phyloP scores from a whole-genome alignment of 64 coral and sea anemone species.

The Anthopleura sola region DNA sequence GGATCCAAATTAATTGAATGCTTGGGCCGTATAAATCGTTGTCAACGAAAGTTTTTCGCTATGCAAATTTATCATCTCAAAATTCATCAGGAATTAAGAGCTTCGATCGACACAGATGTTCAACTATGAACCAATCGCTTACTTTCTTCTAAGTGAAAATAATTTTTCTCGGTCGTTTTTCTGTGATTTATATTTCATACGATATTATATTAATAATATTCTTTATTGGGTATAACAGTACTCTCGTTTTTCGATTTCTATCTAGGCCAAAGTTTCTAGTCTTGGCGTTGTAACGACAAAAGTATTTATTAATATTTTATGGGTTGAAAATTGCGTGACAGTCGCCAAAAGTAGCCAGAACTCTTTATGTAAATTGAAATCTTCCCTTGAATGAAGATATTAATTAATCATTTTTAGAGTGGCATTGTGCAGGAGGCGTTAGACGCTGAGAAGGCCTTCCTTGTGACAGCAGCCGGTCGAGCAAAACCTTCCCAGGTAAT shows the following conservation, averaged over 20 bases:
- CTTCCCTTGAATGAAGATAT: neutral
- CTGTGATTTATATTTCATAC: neutral
- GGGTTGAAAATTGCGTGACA: neutral
- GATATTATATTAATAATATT: too few species aligned
- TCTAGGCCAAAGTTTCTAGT: neutral
- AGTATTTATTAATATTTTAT: neutral
- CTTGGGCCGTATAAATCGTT: too few species aligned
- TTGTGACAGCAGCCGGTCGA: constrained; percentile 34
- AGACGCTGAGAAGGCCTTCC: constrained; percentile 48
- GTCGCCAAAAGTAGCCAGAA: neutral
- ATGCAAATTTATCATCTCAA: too few species aligned
- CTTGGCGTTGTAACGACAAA: neutral
- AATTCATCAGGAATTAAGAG: too few species aligned
- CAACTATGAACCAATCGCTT: too few species aligned
- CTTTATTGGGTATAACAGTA: too few species aligned
- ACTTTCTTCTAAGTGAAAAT: too few species aligned
- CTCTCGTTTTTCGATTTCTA: neutral
- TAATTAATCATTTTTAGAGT: constrained; percentile 26
- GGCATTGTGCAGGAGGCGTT: constrained; percentile 65
- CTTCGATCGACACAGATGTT: too few species aligned
- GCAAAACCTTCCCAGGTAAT: constrained; percentile 39
- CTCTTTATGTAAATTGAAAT: neutral
- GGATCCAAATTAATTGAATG: too few species aligned
- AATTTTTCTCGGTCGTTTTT: neutral
- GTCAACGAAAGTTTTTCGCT: neutral